Percentiles rank a stretch among this genome's conserved stretches.
Conservation (phyloP, 2,888 invertebrate species). For the Eristalis intricaria region DNA sequence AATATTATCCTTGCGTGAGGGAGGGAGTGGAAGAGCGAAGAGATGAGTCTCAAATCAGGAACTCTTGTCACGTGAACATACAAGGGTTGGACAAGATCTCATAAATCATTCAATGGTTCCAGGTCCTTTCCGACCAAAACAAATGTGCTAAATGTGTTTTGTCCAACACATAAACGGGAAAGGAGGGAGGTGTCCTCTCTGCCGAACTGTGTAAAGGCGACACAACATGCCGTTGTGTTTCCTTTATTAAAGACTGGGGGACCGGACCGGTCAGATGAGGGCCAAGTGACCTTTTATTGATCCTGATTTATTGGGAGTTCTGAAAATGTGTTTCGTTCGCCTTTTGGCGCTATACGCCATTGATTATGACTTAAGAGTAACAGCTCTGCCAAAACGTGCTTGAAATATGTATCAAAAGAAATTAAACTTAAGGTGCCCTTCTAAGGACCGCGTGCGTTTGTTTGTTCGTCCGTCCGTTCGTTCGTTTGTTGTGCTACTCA, state of each 20-base stretch:
- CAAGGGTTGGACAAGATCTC: constrained; percentile 74
- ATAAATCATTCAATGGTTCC: constrained; percentile 73
- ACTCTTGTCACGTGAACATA: constrained; percentile 73
- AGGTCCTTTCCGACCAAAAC: constrained; percentile 58
- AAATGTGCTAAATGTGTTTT: constrained; percentile 64
- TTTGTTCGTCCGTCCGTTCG: background rate
- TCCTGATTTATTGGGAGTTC: constrained; percentile 67
- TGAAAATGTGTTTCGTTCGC: constrained; percentile 35
- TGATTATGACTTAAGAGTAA: constrained; percentile 59
- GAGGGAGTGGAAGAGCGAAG: constrained; percentile 6
- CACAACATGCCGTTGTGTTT: constrained; percentile 51
- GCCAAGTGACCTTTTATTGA: constrained; percentile 66
- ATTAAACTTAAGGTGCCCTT: constrained; percentile 46
- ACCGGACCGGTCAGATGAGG: constrained; percentile 33
- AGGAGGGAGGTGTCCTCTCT: constrained; percentile 13
- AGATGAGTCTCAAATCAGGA: constrained; percentile 65
- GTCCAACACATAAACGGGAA: constrained; percentile 26
- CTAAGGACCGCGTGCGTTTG: background rate
- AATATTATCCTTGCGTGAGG: constrained; percentile 50
- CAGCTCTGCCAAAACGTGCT: constrained; percentile 45
- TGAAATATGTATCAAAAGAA: constrained; percentile 50
- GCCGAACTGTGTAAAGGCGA: constrained; percentile 54
- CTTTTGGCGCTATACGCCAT: constrained; percentile 27
- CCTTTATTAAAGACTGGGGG: constrained; percentile 44
- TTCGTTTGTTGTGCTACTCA: constrained; percentile 21